Evolutionary conservation across 2,797 vertebrate genomes (phyloP), one percentile per base, ranked within the genome.

Genomic region (Huso huso): DNA sequence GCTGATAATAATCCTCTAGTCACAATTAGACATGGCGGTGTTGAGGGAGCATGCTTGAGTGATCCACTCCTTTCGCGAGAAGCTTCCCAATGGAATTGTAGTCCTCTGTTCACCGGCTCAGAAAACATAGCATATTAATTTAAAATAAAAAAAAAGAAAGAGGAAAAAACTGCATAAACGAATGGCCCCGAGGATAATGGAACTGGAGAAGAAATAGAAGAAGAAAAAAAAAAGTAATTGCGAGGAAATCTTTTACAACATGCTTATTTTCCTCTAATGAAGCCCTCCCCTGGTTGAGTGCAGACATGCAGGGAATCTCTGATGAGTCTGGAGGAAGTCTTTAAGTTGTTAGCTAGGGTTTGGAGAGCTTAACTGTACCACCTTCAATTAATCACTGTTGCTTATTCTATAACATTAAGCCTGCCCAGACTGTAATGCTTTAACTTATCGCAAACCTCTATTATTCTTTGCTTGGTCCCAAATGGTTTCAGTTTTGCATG

Each of bases 251-350:
- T 90, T 88, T 87, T 86, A 78, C 83, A 81, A 73, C 75, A 77
- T 80, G 72, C 75, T 89, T 87, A 83, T 90, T 90, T 89, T 85
- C 72, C 68, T 82, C 76, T 88, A 85, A 88, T 89, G 86, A 86
- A 87, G 79, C 81, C 74, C 79, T 87, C 82, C 79, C 74, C 73
- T 62, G 57, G 68, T 80, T 81, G 75, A 73, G 85, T 72, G 4
- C 0, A 10, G 64, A 61, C 76, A 76, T 77, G 77, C 71, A 70
- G 7, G 61, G 85, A 90, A 89, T 91, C 51, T 75, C 72, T 82
- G 83, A 86, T 75, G 77, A 86, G 71, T 76, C 67, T 70, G 63
- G 74, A 74, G 68, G 64, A 23, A 77, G 71, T 72, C 70, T 78
- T 78, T 74, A 77, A 81, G 75, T 73, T n/a, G 65, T 72, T 4